phyloP scores from a whole-genome alignment of 2,113 vertebrate species.

The Grallaria varia region DNA sequence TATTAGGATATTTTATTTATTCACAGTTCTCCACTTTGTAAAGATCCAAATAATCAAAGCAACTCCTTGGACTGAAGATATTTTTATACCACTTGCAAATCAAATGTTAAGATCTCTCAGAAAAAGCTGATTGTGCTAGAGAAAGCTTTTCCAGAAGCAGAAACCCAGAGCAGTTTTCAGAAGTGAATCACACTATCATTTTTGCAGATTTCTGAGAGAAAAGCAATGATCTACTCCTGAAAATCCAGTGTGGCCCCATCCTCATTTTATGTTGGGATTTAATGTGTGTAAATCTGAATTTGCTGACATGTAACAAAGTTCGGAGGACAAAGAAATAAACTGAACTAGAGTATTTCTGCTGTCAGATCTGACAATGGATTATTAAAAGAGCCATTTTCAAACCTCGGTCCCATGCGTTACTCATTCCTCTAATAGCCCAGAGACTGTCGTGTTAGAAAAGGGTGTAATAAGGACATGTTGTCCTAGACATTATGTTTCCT shows the following conservation, averaged over 20 bases:
- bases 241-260: not conserved
- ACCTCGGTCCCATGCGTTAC: constrained; percentile 3
- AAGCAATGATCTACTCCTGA: not conserved
- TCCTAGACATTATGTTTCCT: constrained; percentile 26
- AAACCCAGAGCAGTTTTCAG: not conserved
- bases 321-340: not conserved
- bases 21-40: not conserved
- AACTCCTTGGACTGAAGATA: not conserved
- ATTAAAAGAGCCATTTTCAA: not conserved
- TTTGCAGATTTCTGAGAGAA: not conserved
- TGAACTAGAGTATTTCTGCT: not conserved
- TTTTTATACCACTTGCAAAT: not conserved
- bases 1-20: not conserved
- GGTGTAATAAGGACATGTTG: constrained; percentile 13
- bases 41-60: not conserved
- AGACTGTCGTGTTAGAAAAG: constrained; percentile 21
- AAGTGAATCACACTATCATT: not conserved
- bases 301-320: not conserved
- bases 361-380: not conserved
- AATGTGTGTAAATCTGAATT: not conserved
- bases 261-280: not conserved
- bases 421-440: not conserved
- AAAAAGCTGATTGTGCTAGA: not conserved
- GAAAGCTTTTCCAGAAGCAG: not conserved
- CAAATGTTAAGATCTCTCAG: not conserved